Evolutionary conservation across 2,888 invertebrate species (phyloP), one percentile per base, ranked within the genome.

Genomic region (Eulithis prunata): DNA sequence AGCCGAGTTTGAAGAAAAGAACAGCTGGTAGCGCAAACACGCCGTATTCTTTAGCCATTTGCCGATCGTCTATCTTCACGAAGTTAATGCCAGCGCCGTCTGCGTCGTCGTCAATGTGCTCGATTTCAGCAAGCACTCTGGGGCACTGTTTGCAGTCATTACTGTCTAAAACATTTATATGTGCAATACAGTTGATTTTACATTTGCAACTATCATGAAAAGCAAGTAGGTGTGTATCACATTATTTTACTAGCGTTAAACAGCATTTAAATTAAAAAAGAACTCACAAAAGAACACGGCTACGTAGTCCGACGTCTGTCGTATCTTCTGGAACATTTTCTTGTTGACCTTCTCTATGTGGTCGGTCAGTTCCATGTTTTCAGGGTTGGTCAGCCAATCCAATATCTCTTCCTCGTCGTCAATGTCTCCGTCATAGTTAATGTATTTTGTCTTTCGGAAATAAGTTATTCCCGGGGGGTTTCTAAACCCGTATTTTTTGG

Each of bases 101-200:
- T 0, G 98, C 98, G 75, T 98, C 98, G 81, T 98, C 98, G 79
- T 98, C 98, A 75, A 98, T 98, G 85, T 98, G 97, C 82, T 98
- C 98, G 73, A 98, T 96, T 87, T 98, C 98, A 46, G 95, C 94
- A 75, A 98, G 93, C 36, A 98, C 98, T 83, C 96, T 95, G 75
- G 97, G 97, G 85, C 98, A 98, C 89, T 98, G 98, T 90, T 98
- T 98, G 94, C 98, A 98, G 91, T 98, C 98, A 94, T 97, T 97
- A 94, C 97, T 97, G 94, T 98, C 98, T 98, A 94, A 90, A 95
- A 95, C 89, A 94, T 89, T 88, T 86, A 80, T 85, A 87, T 88
- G 89, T 91, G 88, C 85, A 90, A 90, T 87, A 87, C 81, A 85
- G 83, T 84, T 84, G 82, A 79, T 85, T 83, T 79, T 79, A 79